Evolutionary conservation across 2,888 invertebrate genomes (phyloP).

Genomic region (Portevinia maculata): DNA sequence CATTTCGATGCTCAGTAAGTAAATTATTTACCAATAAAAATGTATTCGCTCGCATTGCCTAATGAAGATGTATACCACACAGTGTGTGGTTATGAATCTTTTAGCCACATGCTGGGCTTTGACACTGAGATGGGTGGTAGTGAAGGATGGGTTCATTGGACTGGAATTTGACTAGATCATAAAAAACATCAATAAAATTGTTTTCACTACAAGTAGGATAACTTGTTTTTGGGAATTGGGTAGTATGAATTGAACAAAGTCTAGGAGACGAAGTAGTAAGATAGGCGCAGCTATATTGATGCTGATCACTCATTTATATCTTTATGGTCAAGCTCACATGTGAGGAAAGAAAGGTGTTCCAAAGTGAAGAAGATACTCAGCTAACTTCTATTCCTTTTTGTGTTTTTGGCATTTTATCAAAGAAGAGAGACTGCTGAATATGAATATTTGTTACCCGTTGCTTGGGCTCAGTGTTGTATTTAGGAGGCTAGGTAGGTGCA

Average conservation of each 20-base stretch:
- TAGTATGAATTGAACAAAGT: neutral
- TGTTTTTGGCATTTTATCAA: too few relatives aligned
- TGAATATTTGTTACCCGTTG: too few relatives aligned
- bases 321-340: too few relatives aligned
- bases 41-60: slow-evolving; percentile 4
- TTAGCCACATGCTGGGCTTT: slow-evolving; percentile 5
- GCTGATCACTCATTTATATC: too few relatives aligned
- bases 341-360: too few relatives aligned
- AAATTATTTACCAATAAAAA: slow-evolving; percentile 6
- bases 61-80: slow-evolving; percentile 21
- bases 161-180: slow-evolving; percentile 5
- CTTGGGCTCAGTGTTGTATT: too few relatives aligned
- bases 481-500: too few relatives aligned
- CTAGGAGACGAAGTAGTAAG: neutral
- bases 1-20: slow-evolving; percentile 12
- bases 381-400: too few relatives aligned
- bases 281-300: too few relatives aligned
- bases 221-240: neutral
- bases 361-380: too few relatives aligned
- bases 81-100: slow-evolving; percentile 8
- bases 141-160: slow-evolving; percentile 15
- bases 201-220: slow-evolving; percentile 14
- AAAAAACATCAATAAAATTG: slow-evolving; percentile 5
- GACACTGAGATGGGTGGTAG: neutral
- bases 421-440: too few relatives aligned